These are phyloP conservation scores for Cremastinae sp. DNA, from an alignment of 2,888 invertebrate genomes.

Conservation along the genomic window DNA sequence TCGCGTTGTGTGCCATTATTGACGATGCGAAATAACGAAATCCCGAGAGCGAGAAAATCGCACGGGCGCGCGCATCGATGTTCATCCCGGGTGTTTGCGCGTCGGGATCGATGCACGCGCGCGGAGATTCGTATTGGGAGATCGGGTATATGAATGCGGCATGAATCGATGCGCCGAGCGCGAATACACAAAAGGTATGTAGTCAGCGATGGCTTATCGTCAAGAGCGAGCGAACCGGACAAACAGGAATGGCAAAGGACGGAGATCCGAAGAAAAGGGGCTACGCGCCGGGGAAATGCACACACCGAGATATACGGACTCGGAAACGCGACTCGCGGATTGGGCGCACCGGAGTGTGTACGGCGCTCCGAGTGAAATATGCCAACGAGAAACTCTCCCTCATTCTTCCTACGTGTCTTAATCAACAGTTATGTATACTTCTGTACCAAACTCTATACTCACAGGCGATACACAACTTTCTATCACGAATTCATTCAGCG, in stretches of 20 bases:
- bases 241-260: slow-evolving; percentile 30
- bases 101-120: background rate
- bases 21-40: no score
- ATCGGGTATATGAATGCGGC: slow-evolving; percentile 11
- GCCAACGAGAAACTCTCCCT: slow-evolving; percentile 54
- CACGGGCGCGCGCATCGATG: background rate
- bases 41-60: no score
- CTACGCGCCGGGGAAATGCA: slow-evolving; percentile 40
- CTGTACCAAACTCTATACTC: slow-evolving; percentile 1
- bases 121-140: background rate
- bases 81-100: background rate
- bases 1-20: background rate
- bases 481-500: background rate
- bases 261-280: slow-evolving; percentile 25
- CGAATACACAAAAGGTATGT: slow-evolving; percentile 16
- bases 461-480: background rate
- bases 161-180: slow-evolving; percentile 10
- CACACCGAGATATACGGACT: slow-evolving; percentile 52
- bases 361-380: slow-evolving; percentile 72
- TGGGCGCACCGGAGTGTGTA: slow-evolving; percentile 71
- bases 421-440: slow-evolving; percentile 27
- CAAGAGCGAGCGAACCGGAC: slow-evolving; percentile 45
- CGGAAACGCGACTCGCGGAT: slow-evolving; percentile 69
- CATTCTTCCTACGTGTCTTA: slow-evolving; percentile 44
- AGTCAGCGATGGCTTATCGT: slow-evolving; percentile 33